phyloP scores from a whole-genome alignment of 2,113 vertebrate species.

The Neotoma lepida region DNA sequence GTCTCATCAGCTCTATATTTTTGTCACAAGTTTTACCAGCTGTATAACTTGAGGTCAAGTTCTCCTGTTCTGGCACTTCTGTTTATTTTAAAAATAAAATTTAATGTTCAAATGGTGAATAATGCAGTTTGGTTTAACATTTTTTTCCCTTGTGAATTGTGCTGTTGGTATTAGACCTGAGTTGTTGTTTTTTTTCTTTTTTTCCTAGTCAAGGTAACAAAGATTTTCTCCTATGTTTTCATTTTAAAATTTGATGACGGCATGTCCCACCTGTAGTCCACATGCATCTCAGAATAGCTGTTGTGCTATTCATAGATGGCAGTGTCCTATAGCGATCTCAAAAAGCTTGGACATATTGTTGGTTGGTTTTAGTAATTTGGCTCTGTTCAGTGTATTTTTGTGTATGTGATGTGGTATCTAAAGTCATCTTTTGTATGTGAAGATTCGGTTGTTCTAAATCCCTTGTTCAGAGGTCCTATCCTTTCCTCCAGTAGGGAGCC shows the following conservation, averaged over 20 bases:
- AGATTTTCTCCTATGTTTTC: neutral
- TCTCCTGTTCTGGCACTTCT: neutral
- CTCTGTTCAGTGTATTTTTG: neutral
- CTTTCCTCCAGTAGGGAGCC: neutral
- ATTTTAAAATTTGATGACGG: neutral
- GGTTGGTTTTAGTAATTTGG: neutral
- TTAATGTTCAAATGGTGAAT: neutral
- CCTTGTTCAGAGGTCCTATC: neutral
- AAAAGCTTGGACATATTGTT: neutral
- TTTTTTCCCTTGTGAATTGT: neutral
- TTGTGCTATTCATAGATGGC: no score
- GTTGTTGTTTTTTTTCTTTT: neutral
- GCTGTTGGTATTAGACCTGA: neutral
- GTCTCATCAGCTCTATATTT: neutral
- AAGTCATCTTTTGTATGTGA: neutral
- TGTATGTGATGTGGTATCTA: neutral
- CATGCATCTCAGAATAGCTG: neutral
- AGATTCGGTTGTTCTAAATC: neutral
- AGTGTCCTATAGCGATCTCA: neutral
- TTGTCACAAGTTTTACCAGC: neutral
- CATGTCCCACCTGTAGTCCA: neutral
- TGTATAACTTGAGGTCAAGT: neutral
- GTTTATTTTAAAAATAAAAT: neutral
- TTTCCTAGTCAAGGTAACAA: neutral
- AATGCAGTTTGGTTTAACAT: neutral